A percentile compares a stretch with the other conserved stretches of the same genome.
Conservation (phyloP, 2,113 vertebrate genomes). For the Megaceryle maxima region DNA sequence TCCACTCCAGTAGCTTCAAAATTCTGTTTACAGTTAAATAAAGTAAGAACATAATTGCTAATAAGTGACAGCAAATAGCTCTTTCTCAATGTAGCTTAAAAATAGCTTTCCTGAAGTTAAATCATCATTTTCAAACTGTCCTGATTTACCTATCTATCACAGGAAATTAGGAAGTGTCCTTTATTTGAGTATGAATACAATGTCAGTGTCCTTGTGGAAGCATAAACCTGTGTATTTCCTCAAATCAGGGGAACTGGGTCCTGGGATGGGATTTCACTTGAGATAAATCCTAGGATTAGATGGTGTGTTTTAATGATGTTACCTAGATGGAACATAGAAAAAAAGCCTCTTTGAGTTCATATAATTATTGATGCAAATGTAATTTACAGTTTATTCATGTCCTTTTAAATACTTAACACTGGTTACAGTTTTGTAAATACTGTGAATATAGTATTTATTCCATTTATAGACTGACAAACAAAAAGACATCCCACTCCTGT, state of each 20-base stretch:
- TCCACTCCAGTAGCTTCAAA: neutral
- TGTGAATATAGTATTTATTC: neutral
- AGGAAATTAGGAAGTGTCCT: neutral
- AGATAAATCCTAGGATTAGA: neutral
- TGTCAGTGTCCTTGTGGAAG: neutral
- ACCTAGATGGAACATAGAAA: neutral
- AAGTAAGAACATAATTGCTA: neutral
- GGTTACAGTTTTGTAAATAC: neutral
- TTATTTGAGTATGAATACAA: neutral
- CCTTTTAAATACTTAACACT: neutral
- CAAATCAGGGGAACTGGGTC: rapidly evolving
- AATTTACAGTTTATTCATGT: neutral
- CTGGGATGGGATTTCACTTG: neutral
- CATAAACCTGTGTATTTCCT: neutral
- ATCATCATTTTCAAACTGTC: neutral
- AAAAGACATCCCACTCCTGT: neutral
- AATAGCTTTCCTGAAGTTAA: neutral
- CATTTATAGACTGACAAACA: neutral
- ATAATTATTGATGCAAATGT: neutral
- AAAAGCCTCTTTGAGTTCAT: neutral
- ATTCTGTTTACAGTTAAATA: neutral
- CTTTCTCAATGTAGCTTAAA: neutral
- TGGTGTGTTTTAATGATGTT: neutral
- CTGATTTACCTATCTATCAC: neutral
- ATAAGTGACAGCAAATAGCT: neutral